Evolutionary conservation across 2,113 vertebrate genomes (phyloP), one percentile per base, ranked within the genome.

Genomic region (Poeciliopsis prolifica): DNA sequence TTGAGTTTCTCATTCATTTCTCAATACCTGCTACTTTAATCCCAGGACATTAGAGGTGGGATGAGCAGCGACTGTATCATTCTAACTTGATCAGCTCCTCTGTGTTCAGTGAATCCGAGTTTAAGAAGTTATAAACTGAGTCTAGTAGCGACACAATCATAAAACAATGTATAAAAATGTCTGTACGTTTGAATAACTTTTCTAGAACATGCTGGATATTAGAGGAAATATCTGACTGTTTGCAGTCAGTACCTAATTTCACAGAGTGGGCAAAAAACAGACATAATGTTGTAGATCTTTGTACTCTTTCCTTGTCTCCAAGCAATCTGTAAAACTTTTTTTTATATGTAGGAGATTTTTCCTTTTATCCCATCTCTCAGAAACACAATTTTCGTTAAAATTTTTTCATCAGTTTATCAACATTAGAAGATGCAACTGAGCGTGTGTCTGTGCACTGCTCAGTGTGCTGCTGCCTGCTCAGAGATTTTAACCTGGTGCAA

Each of bases 11-110:
- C 29, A 63, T 15, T 63, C 3, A 17, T 31, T 8, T 31, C n/a
- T n/a, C 14, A 31, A 3, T 48, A 31, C 28, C 28, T 30, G 30
- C 54, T 77, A 61, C 17, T 78, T 77, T 26, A 74, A 61, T 75
- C 71, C 79, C 42, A 58, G 40, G 65, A 87, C 82, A 82, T 74
- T 69, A 54, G n/a, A 68, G 44, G 30, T 22, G 11, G 22, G 58
- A 19, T 35, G 12, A 44, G 29, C 17, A 54, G 44, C 48, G 13
- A 69, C 30, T 31, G 12, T 48, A n/a, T 17, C 48, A n/a, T 22
- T 68, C 14, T 1, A 69, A 58, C 44, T 54, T 35, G 10, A 29
- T 48, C 48, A 58, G 48, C 48, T 51, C 48, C 7, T 17, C 51
- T n/a, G 22, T 54, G 8, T 22, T 54, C 8, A 24, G 24, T 54